Percentiles rank a stretch among this genome's conserved stretches.
These are phyloP conservation scores for Coendou prehensilis DNA, from an alignment of 2,797 vertebrate genomes.

Conservation along the genomic window DNA sequence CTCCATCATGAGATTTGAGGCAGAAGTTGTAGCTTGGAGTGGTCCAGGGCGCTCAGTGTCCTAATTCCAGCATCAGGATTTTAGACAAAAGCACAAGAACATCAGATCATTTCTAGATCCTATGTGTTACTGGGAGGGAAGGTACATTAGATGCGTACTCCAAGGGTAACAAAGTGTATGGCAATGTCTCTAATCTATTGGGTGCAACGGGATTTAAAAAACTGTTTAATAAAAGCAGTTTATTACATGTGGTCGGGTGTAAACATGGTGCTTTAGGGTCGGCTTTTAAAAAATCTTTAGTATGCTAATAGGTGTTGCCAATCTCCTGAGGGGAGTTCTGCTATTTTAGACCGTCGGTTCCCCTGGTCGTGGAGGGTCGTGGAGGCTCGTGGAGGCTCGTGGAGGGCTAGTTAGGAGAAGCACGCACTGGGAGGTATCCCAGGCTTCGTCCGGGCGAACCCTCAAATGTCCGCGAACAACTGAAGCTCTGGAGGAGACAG, in stretches of 20 bases:
- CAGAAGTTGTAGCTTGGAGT: background rate
- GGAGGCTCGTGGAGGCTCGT: background rate
- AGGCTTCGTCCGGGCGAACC: background rate
- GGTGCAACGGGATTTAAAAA: background rate
- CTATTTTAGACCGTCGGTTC: background rate
- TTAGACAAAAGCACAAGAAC: background rate
- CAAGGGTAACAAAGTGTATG: background rate
- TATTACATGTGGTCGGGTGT: background rate
- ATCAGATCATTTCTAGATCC: background rate
- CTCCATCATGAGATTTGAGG: background rate
- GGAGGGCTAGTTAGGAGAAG: background rate
- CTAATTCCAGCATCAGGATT: background rate
- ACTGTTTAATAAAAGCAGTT: background rate
- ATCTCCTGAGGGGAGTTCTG: background rate
- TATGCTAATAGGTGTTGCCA: background rate
- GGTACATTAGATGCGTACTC: background rate
- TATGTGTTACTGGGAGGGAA: background rate
- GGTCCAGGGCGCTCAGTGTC: too few species aligned
- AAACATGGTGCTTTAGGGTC: background rate
- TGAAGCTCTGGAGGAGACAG: too few species aligned
- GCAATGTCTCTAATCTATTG: background rate
- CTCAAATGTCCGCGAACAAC: rapidly evolving
- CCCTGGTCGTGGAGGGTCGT: background rate
- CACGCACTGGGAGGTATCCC: rapidly evolving
- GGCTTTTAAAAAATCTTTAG: background rate